phyloP scores from a whole-genome alignment of 1,140 invertebrate species.

The Ptiloglossa arizonensis region DNA sequence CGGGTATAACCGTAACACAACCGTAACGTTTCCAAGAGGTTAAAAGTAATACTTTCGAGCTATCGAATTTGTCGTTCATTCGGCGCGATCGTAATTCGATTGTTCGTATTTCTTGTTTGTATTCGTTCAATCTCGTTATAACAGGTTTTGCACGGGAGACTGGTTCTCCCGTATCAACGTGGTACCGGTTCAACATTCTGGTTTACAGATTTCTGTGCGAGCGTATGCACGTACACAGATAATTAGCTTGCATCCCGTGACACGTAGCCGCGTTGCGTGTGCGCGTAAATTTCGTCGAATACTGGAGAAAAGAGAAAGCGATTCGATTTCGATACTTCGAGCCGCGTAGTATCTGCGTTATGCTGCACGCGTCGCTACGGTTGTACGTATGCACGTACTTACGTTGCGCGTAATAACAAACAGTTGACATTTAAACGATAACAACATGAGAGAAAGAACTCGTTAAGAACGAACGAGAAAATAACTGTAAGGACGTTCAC shows the following conservation, averaged over 20 bases:
- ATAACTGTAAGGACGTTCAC: constrained; percentile 4
- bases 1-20: no score
- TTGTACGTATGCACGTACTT: not conserved
- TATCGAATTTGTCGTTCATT: not conserved
- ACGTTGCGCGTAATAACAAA: no score
- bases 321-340: constrained; percentile 33
- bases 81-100: constrained; percentile 11
- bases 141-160: constrained; percentile 26
- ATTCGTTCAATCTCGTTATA: constrained; percentile 9
- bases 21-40: not conserved
- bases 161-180: constrained; percentile 8
- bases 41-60: no score
- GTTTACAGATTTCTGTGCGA: constrained; percentile 22
- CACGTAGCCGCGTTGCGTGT: not conserved
- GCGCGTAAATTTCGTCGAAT: constrained; percentile 25
- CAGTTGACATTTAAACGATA: constrained; percentile 23
- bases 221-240: constrained; percentile 12
- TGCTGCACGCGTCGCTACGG: not conserved
- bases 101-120: constrained; percentile 32
- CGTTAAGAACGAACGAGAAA: constrained; percentile 1
- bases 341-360: constrained; percentile 4
- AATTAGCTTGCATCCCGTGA: not conserved
- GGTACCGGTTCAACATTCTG: constrained; percentile 35
- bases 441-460: constrained; percentile 2
- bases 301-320: constrained; percentile 51